Evolutionary conservation across 37 sponge, comb jelly and placozoan species (phyloP), one percentile per base, ranked within the genome.

Genomic region (Dysidea cf. avara): DNA sequence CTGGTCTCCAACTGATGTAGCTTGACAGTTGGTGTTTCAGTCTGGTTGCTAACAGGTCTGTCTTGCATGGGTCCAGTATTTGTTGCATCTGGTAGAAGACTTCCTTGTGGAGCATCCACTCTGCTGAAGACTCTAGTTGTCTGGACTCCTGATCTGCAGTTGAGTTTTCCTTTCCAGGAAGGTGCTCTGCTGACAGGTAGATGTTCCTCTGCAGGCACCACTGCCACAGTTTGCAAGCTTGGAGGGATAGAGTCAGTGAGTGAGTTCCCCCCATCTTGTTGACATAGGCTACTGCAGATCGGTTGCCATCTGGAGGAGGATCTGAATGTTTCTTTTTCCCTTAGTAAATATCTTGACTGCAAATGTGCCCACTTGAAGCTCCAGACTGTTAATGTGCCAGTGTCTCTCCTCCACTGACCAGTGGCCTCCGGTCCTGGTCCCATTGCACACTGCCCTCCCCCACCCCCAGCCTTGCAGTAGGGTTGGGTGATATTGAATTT

Each of bases 231-330:
- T 40, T 7, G 39, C 36, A 31, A n/a, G 72, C 79, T 56, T 33
- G 0, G 0, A 56, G 16, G 3, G 71, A 16, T 16, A 82, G 63
- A 1, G 3, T 24, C n/a, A 26, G 56, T 7, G 64, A 75, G 12
- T 48, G 31, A 7, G 71, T 83, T 4, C 76, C 84, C 33, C 84
- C 84, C 84, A 76, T 83, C 36, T 18, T 34, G 64, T 75, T 83
- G 22, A 83, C 22, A 39, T 65, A 83, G 4, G 76, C 36, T 21
- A 75, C 7, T 36, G 2, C n/a, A n/a, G n/a, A n/a, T n/a, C n/a
- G n/a, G n/a, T n/a, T n/a, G n/a, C n/a, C n/a, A n/a, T n/a, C n/a
- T n/a, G n/a, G n/a, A n/a, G n/a, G n/a, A n/a, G n/a, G n/a, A n/a
- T n/a, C n/a, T n/a, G n/a, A n/a, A n/a, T n/a, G n/a, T n/a, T n/a